Conservation (phyloP, 1,140 invertebrate species). For the Sarcophaga bullata region DNA sequence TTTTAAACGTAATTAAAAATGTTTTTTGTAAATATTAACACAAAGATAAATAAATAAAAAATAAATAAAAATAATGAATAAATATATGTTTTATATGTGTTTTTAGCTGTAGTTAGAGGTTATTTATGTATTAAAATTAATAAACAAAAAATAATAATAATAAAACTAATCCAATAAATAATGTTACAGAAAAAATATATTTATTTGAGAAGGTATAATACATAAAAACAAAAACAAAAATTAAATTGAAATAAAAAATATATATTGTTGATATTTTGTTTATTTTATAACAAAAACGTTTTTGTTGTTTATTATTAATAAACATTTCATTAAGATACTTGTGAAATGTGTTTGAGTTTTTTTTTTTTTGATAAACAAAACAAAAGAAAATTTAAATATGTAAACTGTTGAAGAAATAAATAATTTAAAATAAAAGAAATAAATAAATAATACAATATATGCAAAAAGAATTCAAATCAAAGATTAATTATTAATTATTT, state of each 20-base stretch:
- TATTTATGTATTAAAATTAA: not conserved
- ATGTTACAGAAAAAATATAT: not conserved
- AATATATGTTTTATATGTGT: constrained; percentile 38
- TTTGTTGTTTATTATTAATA: not conserved
- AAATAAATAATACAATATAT: not conserved
- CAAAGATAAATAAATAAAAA: not conserved
- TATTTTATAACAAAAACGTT: not conserved
- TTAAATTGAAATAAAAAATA: not conserved
- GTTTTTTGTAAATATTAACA: not conserved
- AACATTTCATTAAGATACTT: no score
- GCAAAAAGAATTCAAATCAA: not conserved
- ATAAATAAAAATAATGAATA: constrained; percentile 8
- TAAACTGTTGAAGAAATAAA: not conserved
- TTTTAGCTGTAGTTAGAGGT: constrained; percentile 25
- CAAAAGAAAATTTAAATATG: not conserved
- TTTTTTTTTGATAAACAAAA: not conserved
- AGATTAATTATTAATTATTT: not conserved
- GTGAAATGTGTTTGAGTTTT: no score
- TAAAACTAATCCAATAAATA: not conserved
- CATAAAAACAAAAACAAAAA: constrained; percentile 21
- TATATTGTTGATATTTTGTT: constrained; percentile 37
- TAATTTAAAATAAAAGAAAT: not conserved
- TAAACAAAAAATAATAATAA: constrained; percentile 3
- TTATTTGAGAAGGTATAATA: not conserved
- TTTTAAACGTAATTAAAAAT: not conserved